Evolutionary conservation across 2,113 vertebrate species (phyloP).

Genomic region (Eonycteris spelaea): DNA sequence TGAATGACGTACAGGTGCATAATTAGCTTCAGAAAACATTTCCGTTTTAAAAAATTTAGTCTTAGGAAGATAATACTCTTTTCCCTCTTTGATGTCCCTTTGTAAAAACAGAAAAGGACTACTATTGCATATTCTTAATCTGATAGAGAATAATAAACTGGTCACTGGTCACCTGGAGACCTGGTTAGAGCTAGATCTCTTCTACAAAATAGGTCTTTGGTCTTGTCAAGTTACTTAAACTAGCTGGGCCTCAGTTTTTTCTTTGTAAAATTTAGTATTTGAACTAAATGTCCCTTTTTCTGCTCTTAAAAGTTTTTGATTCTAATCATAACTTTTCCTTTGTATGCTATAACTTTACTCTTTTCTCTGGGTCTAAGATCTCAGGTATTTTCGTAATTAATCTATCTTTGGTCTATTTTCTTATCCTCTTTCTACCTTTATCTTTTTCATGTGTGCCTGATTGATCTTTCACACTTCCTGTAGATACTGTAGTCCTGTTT

Average conservation of each 20-base stretch:
- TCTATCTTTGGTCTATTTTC: background rate
- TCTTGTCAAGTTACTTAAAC: background rate
- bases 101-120: background rate
- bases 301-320: background rate
- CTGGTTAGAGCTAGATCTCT: background rate
- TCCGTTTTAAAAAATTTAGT: background rate
- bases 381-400: constrained; percentile 15
- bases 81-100: background rate
- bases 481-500: background rate
- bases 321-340: background rate
- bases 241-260: background rate
- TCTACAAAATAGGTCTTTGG: background rate
- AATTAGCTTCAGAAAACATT: background rate
- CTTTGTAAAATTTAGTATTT: background rate
- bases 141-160: background rate
- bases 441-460: background rate
- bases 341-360: background rate
- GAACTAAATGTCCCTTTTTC: background rate
- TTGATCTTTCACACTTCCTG: background rate
- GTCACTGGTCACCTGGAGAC: background rate
- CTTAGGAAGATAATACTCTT: background rate
- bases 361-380: background rate
- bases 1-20: background rate
- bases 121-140: background rate
- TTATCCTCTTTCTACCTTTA: background rate